Conservation (phyloP, 2,888 invertebrate species). For the Atrina japonica region DNA sequence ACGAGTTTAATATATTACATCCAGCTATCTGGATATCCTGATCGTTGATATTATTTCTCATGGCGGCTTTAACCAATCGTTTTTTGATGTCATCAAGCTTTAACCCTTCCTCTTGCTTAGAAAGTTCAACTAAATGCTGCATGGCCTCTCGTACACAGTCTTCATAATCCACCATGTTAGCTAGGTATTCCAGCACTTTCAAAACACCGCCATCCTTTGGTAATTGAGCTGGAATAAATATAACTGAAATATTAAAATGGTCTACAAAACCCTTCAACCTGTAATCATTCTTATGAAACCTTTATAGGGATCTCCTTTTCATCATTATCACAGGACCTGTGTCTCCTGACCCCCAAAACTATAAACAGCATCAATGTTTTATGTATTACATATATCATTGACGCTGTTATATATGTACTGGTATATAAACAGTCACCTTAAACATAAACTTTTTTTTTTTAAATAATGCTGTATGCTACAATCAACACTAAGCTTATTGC, state of each 20-base stretch:
- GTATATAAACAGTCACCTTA: no score
- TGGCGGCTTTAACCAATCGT: constrained; percentile 71
- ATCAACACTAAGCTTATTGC: no score
- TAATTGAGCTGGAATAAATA: constrained; percentile 35
- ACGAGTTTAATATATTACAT: constrained; percentile 68
- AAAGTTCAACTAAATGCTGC: constrained; percentile 66
- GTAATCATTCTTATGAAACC: no score
- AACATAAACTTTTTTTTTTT: no score
- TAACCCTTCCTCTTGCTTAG: constrained; percentile 59
- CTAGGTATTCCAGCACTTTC: constrained; percentile 71
- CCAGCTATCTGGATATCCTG: constrained; percentile 70
- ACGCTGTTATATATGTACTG: no score
- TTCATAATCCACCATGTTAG: constrained; percentile 70
- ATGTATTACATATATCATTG: no score
- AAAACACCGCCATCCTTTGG: constrained; percentile 65
- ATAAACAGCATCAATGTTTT: no score
- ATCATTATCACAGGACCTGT: no score
- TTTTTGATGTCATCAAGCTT: constrained; percentile 67
- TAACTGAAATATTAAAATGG: background rate
- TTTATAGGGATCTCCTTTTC: no score
- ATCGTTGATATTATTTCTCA: constrained; percentile 73
- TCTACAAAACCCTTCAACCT: no score
- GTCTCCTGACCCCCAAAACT: no score
- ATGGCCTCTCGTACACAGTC: constrained; percentile 69
- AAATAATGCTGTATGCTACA: no score